Base-by-base conservation (phyloP, 2,797 vertebrate genomes). In the Lepidocolaptes lacrymiger region DNA sequence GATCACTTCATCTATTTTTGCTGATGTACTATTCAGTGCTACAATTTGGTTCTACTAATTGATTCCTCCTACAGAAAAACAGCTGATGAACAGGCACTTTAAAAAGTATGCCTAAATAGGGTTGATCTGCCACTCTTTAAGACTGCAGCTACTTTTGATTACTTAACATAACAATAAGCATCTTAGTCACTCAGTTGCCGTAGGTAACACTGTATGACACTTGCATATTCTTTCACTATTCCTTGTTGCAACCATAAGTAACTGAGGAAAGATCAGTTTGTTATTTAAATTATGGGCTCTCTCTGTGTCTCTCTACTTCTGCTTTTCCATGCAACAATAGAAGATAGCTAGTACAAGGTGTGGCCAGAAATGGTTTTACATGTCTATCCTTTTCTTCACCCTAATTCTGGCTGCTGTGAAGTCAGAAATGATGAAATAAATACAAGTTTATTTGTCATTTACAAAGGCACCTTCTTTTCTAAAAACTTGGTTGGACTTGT, bases 21-120 rank as follows among this genome's bases (percentile, higher is more conserved):
- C 87, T 88, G 88, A 94, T 80, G 88, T 87, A 85, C 95, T 93
- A 64, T 85, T 94, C 74, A 92, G 72, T 68, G 80, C 52, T 78
- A 90, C 58, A 91, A 44, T 91, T 92, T 72, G 26, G 56, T 61
- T 69, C 82, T 73, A 80, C 94, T 88, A 96, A 95, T 75, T 91
- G 66, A 95, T 91, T 96, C 94, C 95, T 94, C 95, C 96, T 83
- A 96, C 94, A 77, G 86, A 80, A 95, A 94, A 93, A 63, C 83
- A 94, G 87, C 72, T 95, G 83, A 90, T 71, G 86, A 95, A 26
- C 76, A 76, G 17, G 15, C 79, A 28, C 92, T 94, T 95, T 6
- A 49, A 93, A 94, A 85, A 58, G 2, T 51, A 63, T 92, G 62
- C 56, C 32, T 91, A 94, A 89, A 81, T 71, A 91, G 37, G 69